Evolutionary conservation across 2,888 invertebrate genomes (phyloP).

Genomic region (Hypselothyrea guttata): DNA sequence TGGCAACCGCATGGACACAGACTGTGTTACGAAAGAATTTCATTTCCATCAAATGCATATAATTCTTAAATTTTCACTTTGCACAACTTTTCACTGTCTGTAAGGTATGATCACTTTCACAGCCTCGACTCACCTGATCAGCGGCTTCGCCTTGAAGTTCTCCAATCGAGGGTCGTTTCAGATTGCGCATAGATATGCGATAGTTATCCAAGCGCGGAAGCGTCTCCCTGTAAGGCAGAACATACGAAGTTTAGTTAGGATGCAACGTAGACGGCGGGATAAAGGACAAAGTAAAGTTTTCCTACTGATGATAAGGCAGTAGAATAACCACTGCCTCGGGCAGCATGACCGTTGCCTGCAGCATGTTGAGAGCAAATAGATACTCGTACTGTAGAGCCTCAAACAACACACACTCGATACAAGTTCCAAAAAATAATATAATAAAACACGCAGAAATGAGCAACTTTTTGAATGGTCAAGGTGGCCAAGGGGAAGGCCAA

Average conservation of each 20-base stretch:
- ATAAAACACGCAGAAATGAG: conserved; percentile 56
- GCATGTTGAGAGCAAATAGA: conserved; percentile 57
- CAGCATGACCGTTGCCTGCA: conserved; percentile 61
- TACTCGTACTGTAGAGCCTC: conserved; percentile 33
- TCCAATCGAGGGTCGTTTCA: conserved; percentile 92
- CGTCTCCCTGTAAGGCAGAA: conserved; percentile 85
- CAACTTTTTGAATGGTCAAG: conserved; percentile 38
- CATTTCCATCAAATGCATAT: too few relatives aligned
- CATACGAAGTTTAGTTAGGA: conserved; percentile 5
- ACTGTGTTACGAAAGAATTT: too few relatives aligned
- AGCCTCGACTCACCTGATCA: conserved; percentile 77
- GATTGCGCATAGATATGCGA: conserved; percentile 88
- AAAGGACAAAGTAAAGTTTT: conserved; percentile 1
- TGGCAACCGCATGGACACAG: too few relatives aligned
- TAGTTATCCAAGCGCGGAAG: conserved; percentile 92
- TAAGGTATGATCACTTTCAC: neutral
- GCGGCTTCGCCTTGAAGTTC: conserved; percentile 88
- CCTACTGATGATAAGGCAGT: conserved; percentile 68
- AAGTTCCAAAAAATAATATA: conserved; percentile 32
- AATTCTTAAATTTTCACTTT: too few relatives aligned
- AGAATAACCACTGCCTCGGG: conserved; percentile 62
- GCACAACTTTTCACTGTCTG: conserved; percentile 4
- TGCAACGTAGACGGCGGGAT: too few relatives aligned
- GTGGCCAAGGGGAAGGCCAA: conserved; percentile 41
- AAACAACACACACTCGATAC: conserved; percentile 25